Conservation (phyloP, 2,888 invertebrate genomes). For the Cylindroiulus punctatus region DNA sequence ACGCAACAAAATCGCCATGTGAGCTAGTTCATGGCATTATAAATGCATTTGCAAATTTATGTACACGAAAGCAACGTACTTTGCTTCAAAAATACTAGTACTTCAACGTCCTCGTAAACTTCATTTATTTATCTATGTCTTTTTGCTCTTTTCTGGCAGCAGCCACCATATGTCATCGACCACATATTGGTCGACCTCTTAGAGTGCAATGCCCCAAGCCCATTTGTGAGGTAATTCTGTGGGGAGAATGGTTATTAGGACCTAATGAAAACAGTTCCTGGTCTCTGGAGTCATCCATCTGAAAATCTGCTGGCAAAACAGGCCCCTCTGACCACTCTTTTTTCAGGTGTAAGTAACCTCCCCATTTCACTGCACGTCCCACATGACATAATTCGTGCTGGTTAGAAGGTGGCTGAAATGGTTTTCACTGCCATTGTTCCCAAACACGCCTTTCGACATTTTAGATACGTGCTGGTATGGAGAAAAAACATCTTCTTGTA, state of each 20-base stretch:
- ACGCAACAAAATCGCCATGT: too few relatives aligned
- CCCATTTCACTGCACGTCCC: not conserved
- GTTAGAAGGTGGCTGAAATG: not conserved
- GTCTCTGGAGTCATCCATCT: not conserved
- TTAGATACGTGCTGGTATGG: not conserved
- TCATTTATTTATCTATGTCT: not conserved
- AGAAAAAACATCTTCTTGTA: not conserved
- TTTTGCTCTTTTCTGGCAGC: not conserved
- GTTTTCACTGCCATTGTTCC: slow-evolving; percentile 13
- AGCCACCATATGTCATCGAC: not conserved
- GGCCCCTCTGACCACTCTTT: not conserved
- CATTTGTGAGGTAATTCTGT: not conserved
- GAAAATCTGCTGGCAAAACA: not conserved
- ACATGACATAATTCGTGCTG: not conserved
- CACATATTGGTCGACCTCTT: not conserved
- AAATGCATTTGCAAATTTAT: too few relatives aligned
- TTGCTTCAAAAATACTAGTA: not conserved
- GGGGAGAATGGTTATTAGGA: not conserved
- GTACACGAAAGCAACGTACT: too few relatives aligned
- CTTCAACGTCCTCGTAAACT: not conserved
- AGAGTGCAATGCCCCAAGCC: not conserved
- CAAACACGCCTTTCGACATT: slow-evolving; percentile 8
- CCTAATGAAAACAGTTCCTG: not conserved
- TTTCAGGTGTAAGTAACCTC: not conserved
- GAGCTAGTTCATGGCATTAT: too few relatives aligned